Evolutionary conservation across 2,113 vertebrate genomes (phyloP).

Genomic region (Pavo muticus): DNA sequence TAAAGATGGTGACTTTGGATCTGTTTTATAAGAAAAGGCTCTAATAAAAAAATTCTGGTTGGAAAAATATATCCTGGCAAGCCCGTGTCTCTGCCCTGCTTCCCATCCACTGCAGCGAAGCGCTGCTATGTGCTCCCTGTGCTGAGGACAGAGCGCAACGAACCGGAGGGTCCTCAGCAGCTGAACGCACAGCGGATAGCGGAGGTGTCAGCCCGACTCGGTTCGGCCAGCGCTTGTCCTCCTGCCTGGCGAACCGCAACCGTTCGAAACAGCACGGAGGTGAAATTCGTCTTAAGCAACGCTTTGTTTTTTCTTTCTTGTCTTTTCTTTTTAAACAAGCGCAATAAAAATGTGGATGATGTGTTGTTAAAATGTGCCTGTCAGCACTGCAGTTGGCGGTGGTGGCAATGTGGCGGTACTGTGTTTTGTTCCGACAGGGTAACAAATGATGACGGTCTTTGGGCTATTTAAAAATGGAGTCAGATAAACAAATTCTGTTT

Average conservation of each 20-base stretch:
- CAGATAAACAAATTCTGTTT: conserved; percentile 9
- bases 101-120: background rate
- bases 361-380: conserved; percentile 35
- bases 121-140: background rate
- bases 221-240: conserved; percentile 59
- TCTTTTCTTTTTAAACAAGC: background rate
- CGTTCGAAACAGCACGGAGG: background rate
- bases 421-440: conserved; percentile 60
- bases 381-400: background rate
- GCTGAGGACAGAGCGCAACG: conserved; percentile 15
- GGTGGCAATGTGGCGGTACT: background rate
- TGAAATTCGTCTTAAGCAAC: conserved; percentile 32
- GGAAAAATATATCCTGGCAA: background rate
- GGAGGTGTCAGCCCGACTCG: conserved; percentile 50
- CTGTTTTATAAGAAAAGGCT: background rate
- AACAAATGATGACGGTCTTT: conserved; percentile 68
- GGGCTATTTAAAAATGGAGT: conserved; percentile 47
- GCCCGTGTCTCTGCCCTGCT: background rate
- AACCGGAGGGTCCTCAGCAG: conserved; percentile 26
- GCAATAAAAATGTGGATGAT: conserved; percentile 15
- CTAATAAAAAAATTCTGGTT: background rate
- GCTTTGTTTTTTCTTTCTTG: conserved; percentile 9
- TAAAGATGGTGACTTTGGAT: conserved; percentile 32
- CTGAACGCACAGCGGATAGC: conserved; percentile 38
- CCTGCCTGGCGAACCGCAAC: conserved; percentile 45